phyloP scores from a whole-genome alignment of 2,797 vertebrate species.

The Crenuchus spilurus region DNA sequence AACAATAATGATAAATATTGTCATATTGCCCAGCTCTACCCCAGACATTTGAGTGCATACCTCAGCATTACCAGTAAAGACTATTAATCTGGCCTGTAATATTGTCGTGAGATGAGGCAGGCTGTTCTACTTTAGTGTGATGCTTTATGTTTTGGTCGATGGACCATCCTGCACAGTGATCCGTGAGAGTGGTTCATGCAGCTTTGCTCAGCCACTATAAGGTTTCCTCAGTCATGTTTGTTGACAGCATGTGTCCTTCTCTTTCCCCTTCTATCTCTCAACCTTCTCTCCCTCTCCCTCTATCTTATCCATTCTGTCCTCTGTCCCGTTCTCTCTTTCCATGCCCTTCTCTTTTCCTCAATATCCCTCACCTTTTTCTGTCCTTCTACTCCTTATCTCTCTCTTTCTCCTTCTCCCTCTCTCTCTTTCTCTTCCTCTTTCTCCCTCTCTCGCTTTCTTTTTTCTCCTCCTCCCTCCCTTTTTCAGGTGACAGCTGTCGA shows the following conservation, averaged over 20 bases:
- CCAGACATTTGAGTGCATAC: no score
- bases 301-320: background rate
- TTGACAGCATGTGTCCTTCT: background rate
- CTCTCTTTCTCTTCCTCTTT: background rate
- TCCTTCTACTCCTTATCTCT: background rate
- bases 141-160: background rate
- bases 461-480: conserved; percentile 15
- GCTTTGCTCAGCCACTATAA: background rate
- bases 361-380: background rate
- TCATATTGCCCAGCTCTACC: no score
- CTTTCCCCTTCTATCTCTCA: background rate
- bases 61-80: no score
- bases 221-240: background rate
- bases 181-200: background rate
- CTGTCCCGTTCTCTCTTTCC: background rate
- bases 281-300: conserved; percentile 19
- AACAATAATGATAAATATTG: no score
- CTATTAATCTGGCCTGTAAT: no score
- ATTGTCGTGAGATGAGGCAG: no score
- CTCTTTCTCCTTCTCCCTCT: background rate
- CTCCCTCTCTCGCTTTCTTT: conserved; percentile 4
- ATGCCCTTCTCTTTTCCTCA: background rate
- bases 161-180: background rate
- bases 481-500: conserved; percentile 88
- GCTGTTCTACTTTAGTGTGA: background rate